phyloP scores from a whole-genome alignment of 1,140 invertebrate genomes.

The Coptotermes formosanus region DNA sequence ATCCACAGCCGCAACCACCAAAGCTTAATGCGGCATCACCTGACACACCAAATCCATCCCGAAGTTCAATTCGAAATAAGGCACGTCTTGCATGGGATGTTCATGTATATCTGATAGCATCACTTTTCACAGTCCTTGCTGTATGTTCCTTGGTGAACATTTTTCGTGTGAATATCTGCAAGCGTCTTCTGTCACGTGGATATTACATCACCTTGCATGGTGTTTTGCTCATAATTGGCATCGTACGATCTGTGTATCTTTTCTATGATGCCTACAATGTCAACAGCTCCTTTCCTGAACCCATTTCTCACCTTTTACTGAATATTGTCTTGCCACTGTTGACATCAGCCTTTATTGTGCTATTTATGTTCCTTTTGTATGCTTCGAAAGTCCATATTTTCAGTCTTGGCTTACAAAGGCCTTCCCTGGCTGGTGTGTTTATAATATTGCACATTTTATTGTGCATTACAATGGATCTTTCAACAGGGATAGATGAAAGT shows the following conservation, averaged over 20 bases:
- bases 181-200: conserved; percentile 73
- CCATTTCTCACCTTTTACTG: conserved; percentile 76
- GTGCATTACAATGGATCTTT: conserved; percentile 76
- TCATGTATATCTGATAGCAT: conserved; percentile 81
- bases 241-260: conserved; percentile 78
- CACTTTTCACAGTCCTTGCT: conserved; percentile 76
- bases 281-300: conserved; percentile 70
- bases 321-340: conserved; percentile 80
- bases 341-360: conserved; percentile 78
- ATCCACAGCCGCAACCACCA: conserved; percentile 44
- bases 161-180: conserved; percentile 74
- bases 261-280: conserved; percentile 89
- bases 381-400: conserved; percentile 56
- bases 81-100: conserved; percentile 85
- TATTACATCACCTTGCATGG: conserved; percentile 83
- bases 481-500: conserved; percentile 53
- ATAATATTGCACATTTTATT: conserved; percentile 74
- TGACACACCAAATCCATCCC: conserved; percentile 15
- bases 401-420: conserved; percentile 51
- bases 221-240: conserved; percentile 75
- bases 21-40: conserved; percentile 37
- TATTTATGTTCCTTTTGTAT: conserved; percentile 79
- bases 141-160: conserved; percentile 80
- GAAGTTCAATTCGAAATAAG: conserved; percentile 38
- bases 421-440: conserved; percentile 64